Evolutionary conservation across 2,113 vertebrate species (phyloP).

Genomic region (Callithrix jacchus): DNA sequence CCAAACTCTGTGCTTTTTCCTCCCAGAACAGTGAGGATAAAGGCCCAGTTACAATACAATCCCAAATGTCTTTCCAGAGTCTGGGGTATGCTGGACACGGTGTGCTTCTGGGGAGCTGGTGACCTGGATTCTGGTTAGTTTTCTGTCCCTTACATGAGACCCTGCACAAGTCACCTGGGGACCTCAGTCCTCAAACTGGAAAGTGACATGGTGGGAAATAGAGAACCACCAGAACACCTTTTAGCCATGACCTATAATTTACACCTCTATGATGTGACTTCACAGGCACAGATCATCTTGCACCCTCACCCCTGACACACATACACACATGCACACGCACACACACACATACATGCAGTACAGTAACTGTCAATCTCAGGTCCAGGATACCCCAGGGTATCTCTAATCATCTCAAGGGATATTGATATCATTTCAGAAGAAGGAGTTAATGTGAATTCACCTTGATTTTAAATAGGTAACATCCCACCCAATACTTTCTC

Average conservation of each 20-base stretch:
- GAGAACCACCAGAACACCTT: no score
- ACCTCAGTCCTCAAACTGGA: not conserved
- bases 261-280: not conserved
- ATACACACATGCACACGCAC: not conserved
- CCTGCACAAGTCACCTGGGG: not conserved
- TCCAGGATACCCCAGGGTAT: fast-evolving
- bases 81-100: not conserved
- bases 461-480: not conserved
- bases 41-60: not conserved
- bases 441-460: not conserved
- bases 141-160: not conserved
- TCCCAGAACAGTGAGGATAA: not conserved
- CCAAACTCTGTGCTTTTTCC: no score
- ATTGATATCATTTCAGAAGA: not conserved
- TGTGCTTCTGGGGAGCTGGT: not conserved
- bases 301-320: not conserved
- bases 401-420: not conserved
- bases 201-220: not conserved
- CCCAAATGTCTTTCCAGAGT: not conserved
- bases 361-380: fast-evolving
- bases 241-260: not conserved
- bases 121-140: not conserved
- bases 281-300: not conserved
- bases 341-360: fast-evolving
- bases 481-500: not conserved